Evolutionary conservation across 2,797 vertebrate species (phyloP).

Genomic region (Ptychadena robeensis): DNA sequence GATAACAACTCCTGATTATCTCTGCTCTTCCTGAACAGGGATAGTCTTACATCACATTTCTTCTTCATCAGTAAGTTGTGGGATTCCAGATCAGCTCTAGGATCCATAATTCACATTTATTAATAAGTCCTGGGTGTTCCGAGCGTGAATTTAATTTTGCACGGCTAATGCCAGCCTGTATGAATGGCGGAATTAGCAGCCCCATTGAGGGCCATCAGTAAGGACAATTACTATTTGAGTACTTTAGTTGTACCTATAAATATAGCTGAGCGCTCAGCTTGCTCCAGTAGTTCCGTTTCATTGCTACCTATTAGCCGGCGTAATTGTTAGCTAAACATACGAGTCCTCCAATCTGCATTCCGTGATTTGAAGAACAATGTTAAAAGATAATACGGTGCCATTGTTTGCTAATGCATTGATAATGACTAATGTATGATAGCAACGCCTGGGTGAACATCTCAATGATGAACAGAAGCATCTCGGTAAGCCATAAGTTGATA

Average conservation of each 20-base stretch:
- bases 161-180: conserved; percentile 37
- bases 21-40: background rate
- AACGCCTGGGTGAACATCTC: conserved; percentile 19
- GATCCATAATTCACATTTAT: conserved; percentile 57
- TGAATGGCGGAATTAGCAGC: conserved; percentile 49
- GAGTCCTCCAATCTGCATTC: conserved; percentile 15
- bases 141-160: conserved; percentile 55
- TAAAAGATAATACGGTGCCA: conserved; percentile 18
- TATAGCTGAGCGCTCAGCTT: conserved; percentile 25
- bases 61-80: conserved; percentile 3
- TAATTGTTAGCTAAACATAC: conserved; percentile 44
- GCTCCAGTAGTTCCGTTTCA: conserved; percentile 35
- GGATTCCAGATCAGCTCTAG: conserved; percentile 4
- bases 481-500: conserved; percentile 31
- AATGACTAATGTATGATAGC: conserved; percentile 45
- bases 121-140: conserved; percentile 46
- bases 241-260: conserved; percentile 53
- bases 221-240: conserved; percentile 55
- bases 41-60: conserved; percentile 21
- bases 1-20: background rate
- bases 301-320: conserved; percentile 45
- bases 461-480: conserved; percentile 20
- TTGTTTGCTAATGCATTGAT: conserved; percentile 59
- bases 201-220: conserved; percentile 51
- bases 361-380: conserved; percentile 16